Evolutionary conservation across 1,140 invertebrate species (phyloP).

Genomic region (Paraescarpia echinospica): DNA sequence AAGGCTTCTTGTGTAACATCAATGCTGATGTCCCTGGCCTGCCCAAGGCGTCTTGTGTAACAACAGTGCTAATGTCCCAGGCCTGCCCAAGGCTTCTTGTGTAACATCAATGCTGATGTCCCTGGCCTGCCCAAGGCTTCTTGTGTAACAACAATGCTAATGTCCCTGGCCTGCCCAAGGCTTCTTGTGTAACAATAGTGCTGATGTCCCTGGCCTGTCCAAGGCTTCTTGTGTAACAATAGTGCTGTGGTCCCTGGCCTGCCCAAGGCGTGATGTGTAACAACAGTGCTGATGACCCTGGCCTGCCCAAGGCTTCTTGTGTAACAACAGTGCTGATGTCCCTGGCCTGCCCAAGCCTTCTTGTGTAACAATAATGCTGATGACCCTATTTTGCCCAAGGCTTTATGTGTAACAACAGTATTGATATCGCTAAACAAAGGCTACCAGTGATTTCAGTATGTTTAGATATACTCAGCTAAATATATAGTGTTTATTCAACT

Average conservation of each 20-base stretch:
- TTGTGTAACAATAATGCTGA: neutral
- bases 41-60: neutral
- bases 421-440: neutral
- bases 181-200: neutral
- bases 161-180: neutral
- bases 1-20: neutral
- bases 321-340: neutral
- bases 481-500: neutral
- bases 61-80: neutral
- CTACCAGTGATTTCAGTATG: neutral
- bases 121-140: neutral
- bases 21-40: neutral
- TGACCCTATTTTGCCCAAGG: neutral
- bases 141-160: neutral
- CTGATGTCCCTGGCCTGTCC: neutral
- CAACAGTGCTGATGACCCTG: neutral
- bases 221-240: neutral
- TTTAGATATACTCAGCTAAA: neutral
- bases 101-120: neutral
- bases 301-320: neutral
- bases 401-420: neutral
- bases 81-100: neutral
- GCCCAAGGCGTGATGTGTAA: neutral
- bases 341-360: neutral
- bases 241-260: neutral